Base-by-base conservation (phyloP, 2,797 vertebrate species). In the Lacerta agilis region DNA sequence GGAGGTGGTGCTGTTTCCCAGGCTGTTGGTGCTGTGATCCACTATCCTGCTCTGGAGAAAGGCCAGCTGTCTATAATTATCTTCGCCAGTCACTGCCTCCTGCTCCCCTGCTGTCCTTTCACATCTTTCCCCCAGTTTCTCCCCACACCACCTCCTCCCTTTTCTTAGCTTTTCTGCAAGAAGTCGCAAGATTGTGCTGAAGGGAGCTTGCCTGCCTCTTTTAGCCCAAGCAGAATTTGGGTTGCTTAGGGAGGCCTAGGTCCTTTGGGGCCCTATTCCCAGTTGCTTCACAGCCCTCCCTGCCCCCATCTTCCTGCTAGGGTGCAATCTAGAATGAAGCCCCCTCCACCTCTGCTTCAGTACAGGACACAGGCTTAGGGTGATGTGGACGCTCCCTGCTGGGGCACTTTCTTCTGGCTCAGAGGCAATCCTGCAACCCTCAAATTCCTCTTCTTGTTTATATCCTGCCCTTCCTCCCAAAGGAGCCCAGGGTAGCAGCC, bases 1-100 rank as follows among this genome's bases (percentile, higher is more conserved):
- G 61, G 61, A 64, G 20, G 61, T 64, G 61, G 61, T 18, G 61
- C 18, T 64, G 61, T 64, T 64, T 20, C 61, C 20, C 20, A 23
- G 61, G 61, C 17, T 20, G 8, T 71, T 71, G 66, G 66, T 67
- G 69, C 41, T 11, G 43, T 11, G 41, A 49, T n/a, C 66, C 5
- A 4, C 61, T 5, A 6, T 45, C 81, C 41, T 49, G 43, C 27
- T 67, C 29, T 41, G 66, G 85, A 38, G 77, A 45, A 27, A 18
- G 55, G 73, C 36, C 73, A 43, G 55, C 9, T 2, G n/a, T 76
- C 69, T 86, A 86, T 55, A 79, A 79, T 86, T 79, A 86, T 78
- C 85, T 8, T 29, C 49, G 1, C 43, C 49, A 36, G 85, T 86
- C 85, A 79, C 41, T 38, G 41, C 66, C 29, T 9, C 9, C 58